phyloP scores from a whole-genome alignment of 1,140 invertebrate species.

The Drosophila nasuta region DNA sequence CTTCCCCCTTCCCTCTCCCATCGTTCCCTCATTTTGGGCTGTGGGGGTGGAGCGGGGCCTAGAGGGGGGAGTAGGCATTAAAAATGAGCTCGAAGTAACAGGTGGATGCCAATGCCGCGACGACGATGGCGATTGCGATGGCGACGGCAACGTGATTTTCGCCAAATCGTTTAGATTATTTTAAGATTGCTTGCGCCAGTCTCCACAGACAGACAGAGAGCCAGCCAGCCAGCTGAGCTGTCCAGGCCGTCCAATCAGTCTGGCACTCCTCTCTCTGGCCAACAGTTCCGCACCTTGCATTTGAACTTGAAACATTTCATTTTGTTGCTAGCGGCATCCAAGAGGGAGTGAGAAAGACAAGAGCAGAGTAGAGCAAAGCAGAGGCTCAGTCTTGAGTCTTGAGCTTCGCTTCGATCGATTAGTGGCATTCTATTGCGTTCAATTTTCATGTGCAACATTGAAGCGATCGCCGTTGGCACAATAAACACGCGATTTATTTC shows the following conservation, averaged over 20 bases:
- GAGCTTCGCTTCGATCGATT: slow-evolving; percentile 65
- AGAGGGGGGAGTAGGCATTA: slow-evolving; percentile 54
- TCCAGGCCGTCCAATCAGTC: slow-evolving; percentile 31
- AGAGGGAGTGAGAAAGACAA: slow-evolving; percentile 6
- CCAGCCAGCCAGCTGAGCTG: slow-evolving; percentile 24
- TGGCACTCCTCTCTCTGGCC: slow-evolving; percentile 30
- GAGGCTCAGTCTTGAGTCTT: slow-evolving; percentile 13
- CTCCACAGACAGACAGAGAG: slow-evolving; percentile 7
- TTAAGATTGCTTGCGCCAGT: slow-evolving; percentile 79
- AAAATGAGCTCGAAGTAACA: slow-evolving; percentile 81
- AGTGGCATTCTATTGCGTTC: slow-evolving; percentile 83
- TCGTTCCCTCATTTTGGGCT: not conserved
- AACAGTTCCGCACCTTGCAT: slow-evolving; percentile 74
- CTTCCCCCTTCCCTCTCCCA: slow-evolving; percentile 2
- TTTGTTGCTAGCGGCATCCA: slow-evolving; percentile 70
- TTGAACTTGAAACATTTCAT: slow-evolving; percentile 84
- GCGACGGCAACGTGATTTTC: slow-evolving; percentile 77
- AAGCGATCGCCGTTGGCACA: slow-evolving; percentile 78
- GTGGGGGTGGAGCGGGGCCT: not conserved
- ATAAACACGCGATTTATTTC: slow-evolving; percentile 84
- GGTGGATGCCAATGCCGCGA: slow-evolving; percentile 69
- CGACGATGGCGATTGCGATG: slow-evolving; percentile 46
- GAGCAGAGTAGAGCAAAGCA: slow-evolving; percentile 12
- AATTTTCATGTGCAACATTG: slow-evolving; percentile 82
- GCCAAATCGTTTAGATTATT: slow-evolving; percentile 84